These are phyloP conservation scores for Anarrhichthys ocellatus DNA, from an alignment of 2,113 vertebrate genomes.

Conservation along the genomic window DNA sequence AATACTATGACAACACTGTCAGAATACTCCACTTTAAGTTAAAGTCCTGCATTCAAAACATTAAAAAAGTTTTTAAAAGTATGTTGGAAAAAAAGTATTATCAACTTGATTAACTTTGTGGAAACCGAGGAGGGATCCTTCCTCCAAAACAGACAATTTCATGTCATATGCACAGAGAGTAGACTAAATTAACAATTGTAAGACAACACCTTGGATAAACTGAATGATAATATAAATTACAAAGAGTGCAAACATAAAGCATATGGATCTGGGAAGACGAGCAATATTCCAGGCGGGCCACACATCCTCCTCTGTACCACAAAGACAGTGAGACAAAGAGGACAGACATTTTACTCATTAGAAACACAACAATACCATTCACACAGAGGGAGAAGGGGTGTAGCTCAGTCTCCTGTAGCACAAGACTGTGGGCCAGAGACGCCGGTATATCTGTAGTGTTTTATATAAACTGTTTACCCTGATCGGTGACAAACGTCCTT, in stretches of 20 bases:
- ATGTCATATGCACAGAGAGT: not conserved
- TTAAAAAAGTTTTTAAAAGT: not conserved
- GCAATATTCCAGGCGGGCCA: not conserved
- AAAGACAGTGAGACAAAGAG: not conserved
- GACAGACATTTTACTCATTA: not conserved
- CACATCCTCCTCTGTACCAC: not conserved
- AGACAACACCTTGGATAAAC: not conserved
- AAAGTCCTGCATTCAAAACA: not conserved
- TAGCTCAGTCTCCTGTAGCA: not conserved
- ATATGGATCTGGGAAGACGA: not conserved
- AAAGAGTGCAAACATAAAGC: not conserved
- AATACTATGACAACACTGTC: not conserved
- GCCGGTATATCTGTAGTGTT: not conserved
- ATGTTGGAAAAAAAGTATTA: not conserved
- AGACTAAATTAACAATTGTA: not conserved
- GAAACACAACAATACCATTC: not conserved
- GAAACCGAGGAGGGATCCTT: not conserved
- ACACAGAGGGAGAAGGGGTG: not conserved
- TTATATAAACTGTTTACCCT: not conserved
- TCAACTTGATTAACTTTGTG: not conserved
- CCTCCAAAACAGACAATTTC: not conserved
- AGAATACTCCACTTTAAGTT: not conserved
- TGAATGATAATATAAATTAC: not conserved
- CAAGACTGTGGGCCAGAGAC: not conserved
- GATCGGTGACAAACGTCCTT: slow-evolving; percentile 4